Evolutionary conservation across 2,888 invertebrate species (phyloP), one percentile per base, ranked within the genome.

Genomic region (Oligia fasciuncula): DNA sequence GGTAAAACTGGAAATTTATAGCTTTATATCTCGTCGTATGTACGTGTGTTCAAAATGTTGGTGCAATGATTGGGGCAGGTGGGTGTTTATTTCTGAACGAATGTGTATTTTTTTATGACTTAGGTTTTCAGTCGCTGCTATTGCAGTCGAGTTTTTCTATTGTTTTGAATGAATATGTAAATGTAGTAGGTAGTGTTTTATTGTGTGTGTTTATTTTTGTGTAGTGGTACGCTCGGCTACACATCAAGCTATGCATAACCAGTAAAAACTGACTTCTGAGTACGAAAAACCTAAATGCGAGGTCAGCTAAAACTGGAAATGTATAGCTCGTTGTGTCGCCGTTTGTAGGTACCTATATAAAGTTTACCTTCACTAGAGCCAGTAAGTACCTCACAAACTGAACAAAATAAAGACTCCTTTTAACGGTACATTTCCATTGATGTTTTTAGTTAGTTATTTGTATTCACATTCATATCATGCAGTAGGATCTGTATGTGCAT

Each of bases 391-490:
- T 6, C 13, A 29, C 2, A 13, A 40, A 54, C 29, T 14, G 4
- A 29, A 74, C 1, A 29, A 40, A 17, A 51, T 4, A 13, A 13
- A 13, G 2, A 6, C 23, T 23, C 71, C 17, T 17, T 51, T 35
- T 6, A 23, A 46, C 46, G 14, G 54, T 35, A 54, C 23, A 62
- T 43, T 68, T 57, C 17, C 23, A 17, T 35, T 51, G n/a, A 43
- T 46, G 13, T 83, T 62, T 46, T 77, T 51, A 69, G 77, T 65
- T 57, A 65, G 46, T 62, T 65, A 70, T 62, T 51, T 62, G 13
- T 51, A 49, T 35, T 80, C 29, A 62, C 57, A 40, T 5, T 49
- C 13, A 40, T 71, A 80, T 85, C 75, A 5, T 40, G 43, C 3
- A 29, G 60, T 35, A 5, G 2, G 14, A 79, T 71, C 70, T 60